phyloP scores from a whole-genome alignment of 2,797 vertebrate genomes.

The Botia almorhae region DNA sequence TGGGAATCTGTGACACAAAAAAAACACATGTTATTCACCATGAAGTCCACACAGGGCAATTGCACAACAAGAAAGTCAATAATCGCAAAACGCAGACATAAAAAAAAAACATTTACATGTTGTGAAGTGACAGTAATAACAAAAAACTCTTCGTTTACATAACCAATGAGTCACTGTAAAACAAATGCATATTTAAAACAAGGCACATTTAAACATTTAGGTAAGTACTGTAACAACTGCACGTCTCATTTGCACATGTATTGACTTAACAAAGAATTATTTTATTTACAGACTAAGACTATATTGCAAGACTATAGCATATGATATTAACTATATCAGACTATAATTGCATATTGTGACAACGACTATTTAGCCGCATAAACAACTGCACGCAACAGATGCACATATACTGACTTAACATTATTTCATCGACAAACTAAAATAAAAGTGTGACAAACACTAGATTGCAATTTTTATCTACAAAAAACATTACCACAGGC shows the following conservation, averaged over 20 bases:
- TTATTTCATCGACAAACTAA: no score
- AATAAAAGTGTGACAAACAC: no score
- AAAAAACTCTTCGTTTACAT: background rate
- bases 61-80: slow-evolving; percentile 10
- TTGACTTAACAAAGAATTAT: background rate
- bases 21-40: slow-evolving; percentile 26
- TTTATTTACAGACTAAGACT: no score
- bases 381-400: background rate
- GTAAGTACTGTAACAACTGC: background rate
- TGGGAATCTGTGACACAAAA: slow-evolving; percentile 60
- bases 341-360: no score
- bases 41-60: slow-evolving; percentile 10
- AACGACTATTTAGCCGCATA: no score
- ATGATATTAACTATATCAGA: no score
- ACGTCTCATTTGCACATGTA: background rate
- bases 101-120: background rate
- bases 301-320: no score
- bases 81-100: background rate
- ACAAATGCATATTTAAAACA: background rate
- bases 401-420: background rate
- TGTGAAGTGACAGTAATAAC: background rate
- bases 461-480: no score
- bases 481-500: background rate
- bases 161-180: background rate
- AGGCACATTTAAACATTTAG: background rate